A percentile compares a stretch with the other conserved stretches of the same genome.
phyloP scores from a whole-genome alignment of 23 tunicate genomes.

The Halocynthia aurantium region DNA sequence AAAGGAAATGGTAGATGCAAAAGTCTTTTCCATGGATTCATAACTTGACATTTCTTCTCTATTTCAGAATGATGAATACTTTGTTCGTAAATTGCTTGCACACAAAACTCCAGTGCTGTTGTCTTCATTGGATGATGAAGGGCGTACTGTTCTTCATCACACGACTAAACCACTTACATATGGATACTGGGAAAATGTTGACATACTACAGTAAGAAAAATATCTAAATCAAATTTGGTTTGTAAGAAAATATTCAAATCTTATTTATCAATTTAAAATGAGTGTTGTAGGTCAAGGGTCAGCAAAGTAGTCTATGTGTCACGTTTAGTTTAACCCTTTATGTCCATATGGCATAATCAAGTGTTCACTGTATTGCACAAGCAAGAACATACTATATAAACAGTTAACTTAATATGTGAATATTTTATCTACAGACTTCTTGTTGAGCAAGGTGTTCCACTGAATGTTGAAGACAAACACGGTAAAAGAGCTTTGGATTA shows the following conservation, averaged over 20 bases:
- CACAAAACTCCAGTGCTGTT: slow-evolving; percentile 95
- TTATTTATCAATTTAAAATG: neutral
- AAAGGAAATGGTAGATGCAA: neutral
- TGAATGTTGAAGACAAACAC: slow-evolving; percentile 41
- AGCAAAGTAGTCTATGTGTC: no score
- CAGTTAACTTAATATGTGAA: neutral
- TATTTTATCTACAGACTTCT: slow-evolving; percentile 36
- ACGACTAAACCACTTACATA: slow-evolving; percentile 82
- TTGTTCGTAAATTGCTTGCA: slow-evolving; percentile 68
- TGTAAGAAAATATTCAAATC: neutral
- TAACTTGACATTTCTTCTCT: neutral
- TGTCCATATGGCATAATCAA: neutral
- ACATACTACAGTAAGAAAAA: slow-evolving; percentile 57
- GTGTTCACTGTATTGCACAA: neutral
- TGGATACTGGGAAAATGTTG: slow-evolving; percentile 98
- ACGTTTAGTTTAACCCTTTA: no score
- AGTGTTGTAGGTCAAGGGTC: neutral
- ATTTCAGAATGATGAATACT: slow-evolving; percentile 76
- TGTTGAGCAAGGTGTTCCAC: slow-evolving; percentile 65
- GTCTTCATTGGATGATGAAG: slow-evolving; percentile 81
- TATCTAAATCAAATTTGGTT: neutral
- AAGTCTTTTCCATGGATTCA: neutral
- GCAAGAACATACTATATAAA: no score
- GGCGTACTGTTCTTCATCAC: slow-evolving; percentile 92
- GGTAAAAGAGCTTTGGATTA: slow-evolving; percentile 76